Conservation (phyloP, 2,888 invertebrate species). For the Eudemis profundana region DNA sequence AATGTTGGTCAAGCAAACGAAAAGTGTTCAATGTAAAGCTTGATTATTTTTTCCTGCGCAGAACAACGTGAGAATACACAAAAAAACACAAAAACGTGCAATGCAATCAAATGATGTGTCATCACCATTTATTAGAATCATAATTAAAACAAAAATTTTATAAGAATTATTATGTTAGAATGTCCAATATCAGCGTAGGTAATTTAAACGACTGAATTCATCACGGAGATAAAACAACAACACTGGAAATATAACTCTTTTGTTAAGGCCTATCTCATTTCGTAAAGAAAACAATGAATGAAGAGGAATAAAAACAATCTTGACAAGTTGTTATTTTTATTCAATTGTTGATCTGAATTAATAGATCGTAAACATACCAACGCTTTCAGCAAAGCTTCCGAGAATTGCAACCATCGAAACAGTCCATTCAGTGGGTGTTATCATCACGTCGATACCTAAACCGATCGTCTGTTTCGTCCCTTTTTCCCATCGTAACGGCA, state of each 20-base stretch:
- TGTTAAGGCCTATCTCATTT: constrained; percentile 2
- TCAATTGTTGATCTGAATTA: constrained; percentile 15
- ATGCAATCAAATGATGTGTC: too few species aligned
- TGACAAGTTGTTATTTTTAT: constrained; percentile 19
- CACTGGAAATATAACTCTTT: background rate
- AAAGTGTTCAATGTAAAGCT: too few species aligned
- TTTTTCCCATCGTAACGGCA: background rate
- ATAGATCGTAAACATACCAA: constrained; percentile 34
- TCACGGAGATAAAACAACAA: background rate
- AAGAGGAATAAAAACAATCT: constrained; percentile 3
- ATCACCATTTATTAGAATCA: too few species aligned
- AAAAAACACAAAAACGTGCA: too few species aligned
- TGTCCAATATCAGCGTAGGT: too few species aligned
- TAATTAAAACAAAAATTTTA: too few species aligned
- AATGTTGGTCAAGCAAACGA: too few species aligned
- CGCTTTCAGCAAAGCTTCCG: constrained; percentile 2
- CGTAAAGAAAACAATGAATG: constrained; percentile 3
- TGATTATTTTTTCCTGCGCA: too few species aligned
- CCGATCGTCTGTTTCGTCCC: background rate
- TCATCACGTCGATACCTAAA: constrained; percentile 1
- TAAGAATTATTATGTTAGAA: too few species aligned
- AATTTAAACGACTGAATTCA: background rate
- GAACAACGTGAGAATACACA: too few species aligned
- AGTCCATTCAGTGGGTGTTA: background rate
- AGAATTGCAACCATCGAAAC: constrained; percentile 1